These are phyloP conservation scores for Akabosia matsudoensis DNA, from an alignment of 1,140 invertebrate species.

Conservation along the genomic window DNA sequence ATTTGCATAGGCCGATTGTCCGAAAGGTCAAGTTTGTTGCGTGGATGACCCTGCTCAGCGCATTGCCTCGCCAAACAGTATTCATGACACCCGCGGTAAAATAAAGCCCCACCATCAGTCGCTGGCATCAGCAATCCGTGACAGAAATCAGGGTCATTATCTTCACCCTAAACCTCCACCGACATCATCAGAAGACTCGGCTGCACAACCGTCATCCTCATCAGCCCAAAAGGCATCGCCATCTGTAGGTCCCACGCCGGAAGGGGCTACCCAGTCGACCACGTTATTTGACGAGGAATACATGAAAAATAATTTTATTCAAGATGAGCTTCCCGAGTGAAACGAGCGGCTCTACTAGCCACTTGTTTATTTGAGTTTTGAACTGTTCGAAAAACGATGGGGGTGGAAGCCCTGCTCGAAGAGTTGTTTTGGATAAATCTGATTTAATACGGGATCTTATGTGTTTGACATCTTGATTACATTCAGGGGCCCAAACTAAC, in stretches of 20 bases:
- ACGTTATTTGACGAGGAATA: conserved; percentile 17
- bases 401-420: no score
- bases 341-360: not conserved
- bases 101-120: not conserved
- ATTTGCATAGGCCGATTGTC: conserved; percentile 18
- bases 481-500: no score
- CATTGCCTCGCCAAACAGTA: not conserved
- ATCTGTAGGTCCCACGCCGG: not conserved
- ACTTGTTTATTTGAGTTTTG: no score
- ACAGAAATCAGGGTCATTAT: not conserved
- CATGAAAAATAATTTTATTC: not conserved
- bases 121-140: not conserved
- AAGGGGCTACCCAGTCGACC: not conserved
- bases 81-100: not conserved
- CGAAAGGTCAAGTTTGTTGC: conserved; percentile 28
- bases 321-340: conserved; percentile 9
- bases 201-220: not conserved
- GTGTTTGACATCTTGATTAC: no score
- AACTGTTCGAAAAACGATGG: no score
- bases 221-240: not conserved
- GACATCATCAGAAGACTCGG: not conserved
- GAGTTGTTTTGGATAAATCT: no score
- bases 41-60: conserved; percentile 16
- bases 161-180: not conserved
- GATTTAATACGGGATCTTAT: no score